Evolutionary conservation across 2,113 vertebrate genomes (phyloP).

Genomic region (Apeltes quadracus): DNA sequence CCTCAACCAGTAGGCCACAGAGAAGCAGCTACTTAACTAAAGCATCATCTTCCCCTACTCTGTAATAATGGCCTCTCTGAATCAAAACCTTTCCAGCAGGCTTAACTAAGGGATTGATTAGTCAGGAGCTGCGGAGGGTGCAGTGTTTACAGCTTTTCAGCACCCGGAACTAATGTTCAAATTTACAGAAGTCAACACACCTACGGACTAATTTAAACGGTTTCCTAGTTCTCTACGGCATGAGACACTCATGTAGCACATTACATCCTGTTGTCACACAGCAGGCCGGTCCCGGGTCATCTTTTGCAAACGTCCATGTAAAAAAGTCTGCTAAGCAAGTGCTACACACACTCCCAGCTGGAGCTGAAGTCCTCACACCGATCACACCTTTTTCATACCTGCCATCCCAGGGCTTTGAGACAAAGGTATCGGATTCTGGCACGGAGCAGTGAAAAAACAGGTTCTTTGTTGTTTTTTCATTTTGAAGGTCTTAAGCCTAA

Average conservation of each 20-base stretch:
- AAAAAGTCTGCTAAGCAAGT: slow-evolving; percentile 7
- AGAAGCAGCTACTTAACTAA: slow-evolving; percentile 62
- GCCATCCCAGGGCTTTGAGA: slow-evolving; percentile 48
- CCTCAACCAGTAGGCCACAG: slow-evolving; percentile 54
- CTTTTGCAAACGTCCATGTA: slow-evolving; percentile 26
- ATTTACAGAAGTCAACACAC: slow-evolving; percentile 18
- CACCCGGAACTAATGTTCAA: slow-evolving; percentile 11
- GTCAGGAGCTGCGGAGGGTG: slow-evolving; percentile 38
- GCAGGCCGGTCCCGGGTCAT: slow-evolving; percentile 16
- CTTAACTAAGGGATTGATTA: slow-evolving; percentile 58
- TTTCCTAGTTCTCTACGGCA: neutral
- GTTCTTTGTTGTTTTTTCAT: slow-evolving; percentile 55
- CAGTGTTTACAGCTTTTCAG: slow-evolving; percentile 30
- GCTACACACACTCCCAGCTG: slow-evolving; percentile 6
- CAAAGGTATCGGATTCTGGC: slow-evolving; percentile 62
- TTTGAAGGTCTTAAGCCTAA: slow-evolving; percentile 30
- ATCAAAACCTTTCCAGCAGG: slow-evolving; percentile 45
- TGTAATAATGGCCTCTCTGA: slow-evolving; percentile 62
- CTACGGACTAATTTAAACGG: slow-evolving; percentile 11
- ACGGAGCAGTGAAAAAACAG: slow-evolving; percentile 70
- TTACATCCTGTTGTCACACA: slow-evolving; percentile 9
- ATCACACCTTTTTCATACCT: slow-evolving; percentile 64
- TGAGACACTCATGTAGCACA: slow-evolving; percentile 1
- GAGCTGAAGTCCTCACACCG: slow-evolving; percentile 8
- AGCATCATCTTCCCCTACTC: slow-evolving; percentile 53